Base-by-base conservation (phyloP, 2,797 vertebrate species). In the Chloroceryle amazona region DNA sequence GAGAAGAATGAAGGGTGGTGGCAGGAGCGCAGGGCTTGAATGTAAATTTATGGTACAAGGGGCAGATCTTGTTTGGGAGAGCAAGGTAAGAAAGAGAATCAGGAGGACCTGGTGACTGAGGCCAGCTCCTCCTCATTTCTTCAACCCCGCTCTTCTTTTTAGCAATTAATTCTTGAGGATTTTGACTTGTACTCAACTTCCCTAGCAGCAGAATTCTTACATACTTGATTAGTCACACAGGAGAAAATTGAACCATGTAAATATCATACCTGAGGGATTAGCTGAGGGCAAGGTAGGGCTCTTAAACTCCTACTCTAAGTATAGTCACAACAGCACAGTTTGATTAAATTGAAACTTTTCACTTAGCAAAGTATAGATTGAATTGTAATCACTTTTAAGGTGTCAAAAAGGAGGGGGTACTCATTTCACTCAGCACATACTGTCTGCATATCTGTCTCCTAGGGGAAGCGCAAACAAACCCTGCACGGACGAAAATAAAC, bases 161-260 rank as follows among this genome's bases (percentile, higher is more conserved):
- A 89, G 79, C 73, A 74, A 55, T 70, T 82, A 23, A 26, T 81
- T 82, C 74, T 42, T 37, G 51, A 55, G 51, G 72, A 79, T 74
- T 89, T 83, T 87, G 71, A 67, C 86, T 90, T 70, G 84, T 82
- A 86, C 49, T 87, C 91, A 62, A 70, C 91, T 94, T 96, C 79
- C 86, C 68, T 82, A 55, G 73, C 78, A 94, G 92, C 88, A 91
- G 81, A 79, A 83, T 95, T 97, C 93, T 94, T 85, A 85, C 65
- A 79, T 84, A 93, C 90, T 95, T 94, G 94, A 97, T 97, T 96
- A 96, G 82, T 87, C 78, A 91, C 62, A 86, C 39, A 90, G 89
- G 82, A 95, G 96, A 92, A 78, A 93, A 94, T 92, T 87, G 91
- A 96, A 87, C 82, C 89, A 94, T 75, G 71, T 88, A 96, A 96